Base-by-base conservation (phyloP, 2,888 invertebrate genomes). In the Myopa tessellatipennis region DNA sequence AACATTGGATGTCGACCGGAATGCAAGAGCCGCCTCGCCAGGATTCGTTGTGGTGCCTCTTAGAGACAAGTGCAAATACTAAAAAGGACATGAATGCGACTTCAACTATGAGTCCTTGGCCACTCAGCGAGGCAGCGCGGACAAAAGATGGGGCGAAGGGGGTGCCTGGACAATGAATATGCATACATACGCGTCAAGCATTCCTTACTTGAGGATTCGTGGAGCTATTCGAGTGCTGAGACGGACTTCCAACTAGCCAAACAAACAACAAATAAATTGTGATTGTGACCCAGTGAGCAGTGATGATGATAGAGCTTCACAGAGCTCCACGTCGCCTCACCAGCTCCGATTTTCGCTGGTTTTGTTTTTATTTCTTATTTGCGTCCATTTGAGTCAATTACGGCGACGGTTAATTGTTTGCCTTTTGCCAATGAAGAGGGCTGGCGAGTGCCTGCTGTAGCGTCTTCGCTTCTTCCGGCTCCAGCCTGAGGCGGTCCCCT, bases 361-460 rank as follows among this genome's bases (percentile, higher is more conserved):
- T 63, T 75, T 75, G 45, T 60, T 58, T 69, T 58, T 75, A 75
- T 69, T 69, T 69, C 83, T 84, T 85, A 84, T 84, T 84, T 85
- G 85, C 84, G 82, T 83, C 84, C 83, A 85, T 86, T 87, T 87
- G 84, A 86, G 86, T 87, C 87, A 86, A 86, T 86, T 87, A 85
- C 84, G 82, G 82, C 84, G 85, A 84, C 84, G 85, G 84, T 87
- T 87, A 87, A 87, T 87, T 87, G 85, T 84, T 87, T 85, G 84
- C 83, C 80, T 82, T 38, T 73, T 71, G 60, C 77, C 71, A 69
- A 72, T 74, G 34, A 60, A 65, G 45, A 26, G 26, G 26, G 34
- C 75, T 34, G 12, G 38, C 50, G 34, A 58, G 36, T 36, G 63
- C 16, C 71, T 76, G 58, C 16, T 67, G 4, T 40, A 65, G 74